A percentile compares a stretch with the other conserved stretches of the same genome.
Conservation (phyloP, 92 coral and sea anemone genomes). For the Porites rus region DNA sequence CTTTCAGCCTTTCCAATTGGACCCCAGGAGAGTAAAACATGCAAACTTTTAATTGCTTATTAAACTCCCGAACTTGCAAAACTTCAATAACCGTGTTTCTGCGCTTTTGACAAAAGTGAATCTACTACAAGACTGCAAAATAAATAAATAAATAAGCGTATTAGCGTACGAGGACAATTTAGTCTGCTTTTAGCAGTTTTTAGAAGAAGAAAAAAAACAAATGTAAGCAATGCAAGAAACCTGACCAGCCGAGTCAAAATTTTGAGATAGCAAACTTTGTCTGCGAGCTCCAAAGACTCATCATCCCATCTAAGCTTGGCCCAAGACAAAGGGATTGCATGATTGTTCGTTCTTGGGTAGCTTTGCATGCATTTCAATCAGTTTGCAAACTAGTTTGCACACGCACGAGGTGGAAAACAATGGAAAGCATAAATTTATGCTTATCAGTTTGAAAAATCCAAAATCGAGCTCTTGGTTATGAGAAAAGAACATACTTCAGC, state of each 20-base stretch:
- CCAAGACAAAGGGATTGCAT: background rate
- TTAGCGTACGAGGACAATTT: no score
- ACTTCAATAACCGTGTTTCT: background rate
- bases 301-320: no score
- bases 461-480: background rate
- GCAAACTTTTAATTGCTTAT: background rate
- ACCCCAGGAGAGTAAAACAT: background rate
- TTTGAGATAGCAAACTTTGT: no score
- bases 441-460: background rate
- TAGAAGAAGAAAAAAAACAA: no score
- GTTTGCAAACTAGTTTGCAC: background rate
- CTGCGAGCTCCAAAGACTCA: no score
- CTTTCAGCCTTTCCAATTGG: background rate
- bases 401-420: slow-evolving; percentile 6
- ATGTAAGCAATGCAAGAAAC: no score
- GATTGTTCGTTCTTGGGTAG: background rate
- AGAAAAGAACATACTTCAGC: background rate
- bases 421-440: background rate
- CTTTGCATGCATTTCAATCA: background rate
- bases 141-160: no score
- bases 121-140: no score
- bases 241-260: no score
- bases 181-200: no score
- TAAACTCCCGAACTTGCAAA: background rate
- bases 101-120: no score